phyloP scores from a whole-genome alignment of 2,888 invertebrate genomes.

The Eristalis pertinax region DNA sequence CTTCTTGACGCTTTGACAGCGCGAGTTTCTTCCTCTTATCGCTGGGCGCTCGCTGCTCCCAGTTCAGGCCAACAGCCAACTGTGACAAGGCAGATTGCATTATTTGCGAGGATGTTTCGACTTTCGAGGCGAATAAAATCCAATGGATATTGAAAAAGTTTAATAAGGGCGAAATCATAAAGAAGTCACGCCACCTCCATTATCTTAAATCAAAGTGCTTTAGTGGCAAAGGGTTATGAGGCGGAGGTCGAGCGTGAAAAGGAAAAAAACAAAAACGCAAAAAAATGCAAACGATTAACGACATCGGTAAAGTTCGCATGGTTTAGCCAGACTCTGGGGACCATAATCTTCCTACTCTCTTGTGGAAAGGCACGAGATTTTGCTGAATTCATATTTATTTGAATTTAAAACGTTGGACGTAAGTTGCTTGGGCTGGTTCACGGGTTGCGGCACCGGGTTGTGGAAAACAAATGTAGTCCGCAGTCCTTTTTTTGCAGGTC shows the following conservation, averaged over 20 bases:
- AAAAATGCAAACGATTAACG: not conserved
- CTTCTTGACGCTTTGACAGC: not conserved
- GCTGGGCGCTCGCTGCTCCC: not conserved
- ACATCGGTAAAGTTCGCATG: not conserved
- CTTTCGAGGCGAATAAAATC: constrained; percentile 34
- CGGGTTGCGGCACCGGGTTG: too few species aligned
- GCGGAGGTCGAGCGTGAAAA: not conserved
- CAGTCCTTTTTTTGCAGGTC: too few species aligned
- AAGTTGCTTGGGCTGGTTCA: too few species aligned
- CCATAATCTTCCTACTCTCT: too few species aligned
- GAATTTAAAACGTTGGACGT: too few species aligned
- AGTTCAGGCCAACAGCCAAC: constrained; percentile 13
- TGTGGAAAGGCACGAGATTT: too few species aligned
- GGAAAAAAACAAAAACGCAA: not conserved
- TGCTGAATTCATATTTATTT: too few species aligned
- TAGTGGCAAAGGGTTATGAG: constrained; percentile 16
- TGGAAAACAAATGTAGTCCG: too few species aligned
- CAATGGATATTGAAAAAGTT: constrained; percentile 49
- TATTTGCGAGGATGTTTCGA: constrained; percentile 44
- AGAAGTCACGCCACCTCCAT: constrained; percentile 25
- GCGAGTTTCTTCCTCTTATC: not conserved
- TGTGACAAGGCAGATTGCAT: constrained; percentile 18
- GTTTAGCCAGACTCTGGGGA: not conserved
- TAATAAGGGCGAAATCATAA: constrained; percentile 16
- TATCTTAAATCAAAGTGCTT: constrained; percentile 42